These are phyloP conservation scores for Cygnus buccinator DNA, from an alignment of 2,113 vertebrate genomes.

Conservation along the genomic window DNA sequence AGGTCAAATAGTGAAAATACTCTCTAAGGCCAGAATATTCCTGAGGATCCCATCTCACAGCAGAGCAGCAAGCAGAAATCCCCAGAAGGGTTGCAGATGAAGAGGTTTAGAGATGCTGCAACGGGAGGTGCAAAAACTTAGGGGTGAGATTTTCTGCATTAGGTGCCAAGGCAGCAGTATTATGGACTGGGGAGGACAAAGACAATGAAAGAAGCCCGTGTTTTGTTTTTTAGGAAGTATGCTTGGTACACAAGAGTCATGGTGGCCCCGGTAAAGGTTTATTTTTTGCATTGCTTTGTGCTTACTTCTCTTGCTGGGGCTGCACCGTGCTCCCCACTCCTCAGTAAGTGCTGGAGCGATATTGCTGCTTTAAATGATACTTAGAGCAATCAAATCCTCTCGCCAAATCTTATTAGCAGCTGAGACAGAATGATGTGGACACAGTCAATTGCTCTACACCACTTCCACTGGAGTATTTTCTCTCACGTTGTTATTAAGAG, in stretches of 20 bases:
- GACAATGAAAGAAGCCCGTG: not conserved
- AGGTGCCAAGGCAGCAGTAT: not conserved
- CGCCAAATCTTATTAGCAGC: not conserved
- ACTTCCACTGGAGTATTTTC: slow-evolving; percentile 23
- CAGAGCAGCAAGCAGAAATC: not conserved
- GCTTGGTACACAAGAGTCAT: not conserved
- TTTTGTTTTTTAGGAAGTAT: not conserved
- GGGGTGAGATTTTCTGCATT: not conserved
- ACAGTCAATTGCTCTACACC: not conserved
- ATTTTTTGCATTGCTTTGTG: not conserved
- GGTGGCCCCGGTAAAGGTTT: not conserved
- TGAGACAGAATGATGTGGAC: not conserved
- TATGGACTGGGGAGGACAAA: not conserved
- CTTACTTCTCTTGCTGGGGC: not conserved
- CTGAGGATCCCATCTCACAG: not conserved
- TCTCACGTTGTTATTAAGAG: slow-evolving; percentile 8
- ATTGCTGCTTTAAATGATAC: not conserved
- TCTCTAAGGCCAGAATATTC: slow-evolving; percentile 2
- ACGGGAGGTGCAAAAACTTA: not conserved
- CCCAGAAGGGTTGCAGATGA: not conserved
- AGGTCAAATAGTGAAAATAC: slow-evolving; percentile 54
- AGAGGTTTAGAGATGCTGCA: not conserved
- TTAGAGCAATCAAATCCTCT: not conserved
- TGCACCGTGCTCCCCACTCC: not conserved
- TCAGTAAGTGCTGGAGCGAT: not conserved